phyloP scores from a whole-genome alignment of 1,140 invertebrate species.

The Bradynema listronoti region DNA sequence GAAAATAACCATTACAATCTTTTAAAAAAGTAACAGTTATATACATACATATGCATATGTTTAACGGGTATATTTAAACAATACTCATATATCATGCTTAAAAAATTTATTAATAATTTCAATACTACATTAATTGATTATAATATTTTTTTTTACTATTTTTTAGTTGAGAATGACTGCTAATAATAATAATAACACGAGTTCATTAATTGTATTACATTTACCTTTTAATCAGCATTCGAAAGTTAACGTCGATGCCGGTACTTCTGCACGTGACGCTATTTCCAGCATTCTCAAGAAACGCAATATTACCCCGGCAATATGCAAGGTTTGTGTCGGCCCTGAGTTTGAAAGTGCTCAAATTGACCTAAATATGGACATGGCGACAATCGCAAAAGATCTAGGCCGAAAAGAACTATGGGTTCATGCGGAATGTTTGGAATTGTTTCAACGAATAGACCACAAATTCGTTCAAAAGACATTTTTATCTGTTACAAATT shows the following conservation, averaged over 20 bases:
- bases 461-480: slow-evolving; percentile 45
- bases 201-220: slow-evolving; percentile 36
- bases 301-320: slow-evolving; percentile 42
- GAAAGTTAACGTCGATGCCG: slow-evolving; percentile 33
- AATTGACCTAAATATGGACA: slow-evolving; percentile 38
- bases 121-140: no score
- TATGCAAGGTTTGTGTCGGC: slow-evolving; percentile 42
- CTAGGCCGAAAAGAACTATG: slow-evolving; percentile 29
- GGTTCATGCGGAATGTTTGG: slow-evolving; percentile 28
- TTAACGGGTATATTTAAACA: no score
- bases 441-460: slow-evolving; percentile 39
- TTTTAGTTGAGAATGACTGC: no score
- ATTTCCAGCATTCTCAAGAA: slow-evolving; percentile 40
- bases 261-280: slow-evolving; percentile 42
- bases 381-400: slow-evolving; percentile 23
- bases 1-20: no score
- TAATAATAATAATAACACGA: no score
- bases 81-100: no score
- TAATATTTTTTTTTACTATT: no score
- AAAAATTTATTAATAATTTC: no score
- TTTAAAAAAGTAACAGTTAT: no score
- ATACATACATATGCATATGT: no score
- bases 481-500: slow-evolving; percentile 39
- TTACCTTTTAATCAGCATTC: slow-evolving; percentile 44
- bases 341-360: slow-evolving; percentile 39